These are phyloP conservation scores for Phoxinus phoxinus DNA, from an alignment of 2,113 vertebrate genomes.

Conservation along the genomic window DNA sequence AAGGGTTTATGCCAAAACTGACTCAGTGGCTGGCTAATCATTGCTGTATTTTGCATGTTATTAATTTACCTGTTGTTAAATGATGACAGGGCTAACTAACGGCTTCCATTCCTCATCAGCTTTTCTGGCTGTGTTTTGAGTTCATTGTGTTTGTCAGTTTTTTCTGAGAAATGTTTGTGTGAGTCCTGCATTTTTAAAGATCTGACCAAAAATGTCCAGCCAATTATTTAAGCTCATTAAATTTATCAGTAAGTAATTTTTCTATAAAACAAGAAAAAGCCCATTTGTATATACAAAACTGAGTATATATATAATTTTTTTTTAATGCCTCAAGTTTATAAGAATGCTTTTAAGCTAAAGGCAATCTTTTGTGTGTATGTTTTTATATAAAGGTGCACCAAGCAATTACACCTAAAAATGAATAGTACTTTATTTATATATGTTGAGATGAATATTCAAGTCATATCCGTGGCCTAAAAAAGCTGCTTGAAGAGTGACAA, in stretches of 20 bases:
- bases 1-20: background rate
- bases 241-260: background rate
- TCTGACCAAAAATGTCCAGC: slow-evolving; percentile 26
- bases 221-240: background rate
- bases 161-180: slow-evolving; percentile 46
- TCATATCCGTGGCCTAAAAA: background rate
- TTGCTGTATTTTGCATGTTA: slow-evolving; percentile 16
- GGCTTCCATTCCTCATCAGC: slow-evolving; percentile 45
- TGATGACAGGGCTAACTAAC: slow-evolving; percentile 40
- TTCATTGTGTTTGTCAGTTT: slow-evolving; percentile 45
- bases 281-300: background rate
- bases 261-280: background rate
- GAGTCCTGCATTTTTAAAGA: slow-evolving; percentile 42
- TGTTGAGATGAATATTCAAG: background rate
- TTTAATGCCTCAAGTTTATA: background rate
- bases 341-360: slow-evolving; percentile 1
- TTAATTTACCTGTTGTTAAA: slow-evolving; percentile 45
- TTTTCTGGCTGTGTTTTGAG: slow-evolving; percentile 33
- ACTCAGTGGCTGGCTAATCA: slow-evolving; percentile 35
- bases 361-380: background rate
- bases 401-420: background rate
- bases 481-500: background rate
- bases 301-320: background rate
- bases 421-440: background rate
- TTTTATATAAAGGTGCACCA: background rate